These are phyloP conservation scores for Cataglyphis livida DNA, from an alignment of 2,888 invertebrate genomes.

Conservation along the genomic window DNA sequence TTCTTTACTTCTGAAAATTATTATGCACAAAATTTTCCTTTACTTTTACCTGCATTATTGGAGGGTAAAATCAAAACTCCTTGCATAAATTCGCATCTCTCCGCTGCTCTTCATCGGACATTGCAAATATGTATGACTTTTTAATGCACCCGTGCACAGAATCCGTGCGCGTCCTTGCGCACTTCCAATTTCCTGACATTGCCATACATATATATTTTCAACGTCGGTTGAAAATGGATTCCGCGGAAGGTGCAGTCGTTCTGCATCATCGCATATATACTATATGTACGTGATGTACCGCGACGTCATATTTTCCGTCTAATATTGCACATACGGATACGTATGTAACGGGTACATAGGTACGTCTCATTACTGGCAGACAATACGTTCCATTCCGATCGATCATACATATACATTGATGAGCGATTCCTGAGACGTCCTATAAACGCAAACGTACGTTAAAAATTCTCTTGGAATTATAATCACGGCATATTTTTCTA, in stretches of 20 bases:
- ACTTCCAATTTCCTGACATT: constrained; percentile 54
- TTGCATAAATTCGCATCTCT: not conserved
- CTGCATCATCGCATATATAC: constrained; percentile 26
- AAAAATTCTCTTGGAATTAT: not conserved
- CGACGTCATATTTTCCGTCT: constrained; percentile 47
- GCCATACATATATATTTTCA: constrained; percentile 33
- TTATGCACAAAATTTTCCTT: not conserved
- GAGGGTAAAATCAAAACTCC: not conserved
- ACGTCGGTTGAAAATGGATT: constrained; percentile 43
- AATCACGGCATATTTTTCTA: not conserved
- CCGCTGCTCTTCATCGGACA: not conserved
- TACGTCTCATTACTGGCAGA: constrained; percentile 36
- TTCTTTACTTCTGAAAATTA: constrained; percentile 10
- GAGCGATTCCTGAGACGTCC: constrained; percentile 22
- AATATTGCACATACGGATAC: constrained; percentile 11
- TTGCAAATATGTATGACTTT: constrained; percentile 23
- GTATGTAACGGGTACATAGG: constrained; percentile 22
- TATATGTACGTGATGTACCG: constrained; percentile 10
- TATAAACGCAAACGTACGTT: not conserved
- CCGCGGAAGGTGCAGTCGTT: constrained; percentile 37
- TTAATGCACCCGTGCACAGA: constrained; percentile 14
- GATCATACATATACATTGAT: constrained; percentile 26
- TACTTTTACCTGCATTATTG: not conserved
- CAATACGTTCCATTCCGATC: constrained; percentile 33
- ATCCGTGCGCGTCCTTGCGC: constrained; percentile 20